Percentiles rank a stretch among this genome's conserved stretches.
Evolutionary conservation across 1,140 invertebrate genomes (phyloP).

Genomic region (Drosophila prosaltans): DNA sequence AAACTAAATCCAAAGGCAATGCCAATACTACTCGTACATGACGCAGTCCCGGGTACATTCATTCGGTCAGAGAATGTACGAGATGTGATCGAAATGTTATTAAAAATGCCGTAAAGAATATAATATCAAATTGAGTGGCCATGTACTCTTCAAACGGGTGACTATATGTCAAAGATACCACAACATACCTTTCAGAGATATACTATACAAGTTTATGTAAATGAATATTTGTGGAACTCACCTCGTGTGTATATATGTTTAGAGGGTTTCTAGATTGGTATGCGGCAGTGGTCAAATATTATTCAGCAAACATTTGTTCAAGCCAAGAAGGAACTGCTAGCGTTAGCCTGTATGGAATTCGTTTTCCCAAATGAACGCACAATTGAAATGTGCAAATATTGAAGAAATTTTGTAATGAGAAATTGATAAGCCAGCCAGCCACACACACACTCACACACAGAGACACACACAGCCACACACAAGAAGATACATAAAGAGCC

Average conservation of each 20-base stretch:
- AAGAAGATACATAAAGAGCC: not conserved
- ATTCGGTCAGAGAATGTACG: not conserved
- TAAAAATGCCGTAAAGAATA: too few species aligned
- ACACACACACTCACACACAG: not conserved
- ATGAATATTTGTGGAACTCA: not conserved
- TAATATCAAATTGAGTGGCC: too few species aligned
- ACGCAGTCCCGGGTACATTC: not conserved
- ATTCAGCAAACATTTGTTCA: slow-evolving; percentile 74
- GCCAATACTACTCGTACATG: slow-evolving; percentile 4
- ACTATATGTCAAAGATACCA: too few species aligned
- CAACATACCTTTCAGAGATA: too few species aligned
- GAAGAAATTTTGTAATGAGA: not conserved
- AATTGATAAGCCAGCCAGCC: not conserved
- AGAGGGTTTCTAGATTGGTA: slow-evolving; percentile 66
- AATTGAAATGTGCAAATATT: slow-evolving; percentile 6
- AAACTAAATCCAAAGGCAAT: slow-evolving; percentile 1
- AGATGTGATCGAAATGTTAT: not conserved
- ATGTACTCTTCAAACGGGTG: too few species aligned
- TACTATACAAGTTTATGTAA: too few species aligned
- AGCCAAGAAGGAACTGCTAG: slow-evolving; percentile 39
- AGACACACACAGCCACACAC: too few species aligned
- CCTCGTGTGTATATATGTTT: slow-evolving; percentile 44
- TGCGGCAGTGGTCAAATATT: slow-evolving; percentile 69
- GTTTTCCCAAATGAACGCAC: not conserved
- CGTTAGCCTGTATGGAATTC: not conserved